A percentile compares a stretch with the other conserved stretches of the same genome.
Conservation (phyloP, 2,888 invertebrate species). For the Caenorhabditis panamensis region DNA sequence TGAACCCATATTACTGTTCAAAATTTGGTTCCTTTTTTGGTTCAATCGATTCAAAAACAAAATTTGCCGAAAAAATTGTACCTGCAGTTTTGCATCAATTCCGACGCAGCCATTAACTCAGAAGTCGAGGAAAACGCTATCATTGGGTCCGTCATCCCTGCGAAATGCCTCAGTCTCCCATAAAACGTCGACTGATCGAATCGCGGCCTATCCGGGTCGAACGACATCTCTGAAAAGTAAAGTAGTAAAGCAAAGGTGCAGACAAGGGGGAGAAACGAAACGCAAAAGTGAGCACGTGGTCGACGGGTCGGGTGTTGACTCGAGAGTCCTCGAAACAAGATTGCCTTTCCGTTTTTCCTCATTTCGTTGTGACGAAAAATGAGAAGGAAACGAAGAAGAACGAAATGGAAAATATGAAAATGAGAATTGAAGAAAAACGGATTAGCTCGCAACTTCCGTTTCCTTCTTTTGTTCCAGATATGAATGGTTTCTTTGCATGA, state of each 20-base stretch:
- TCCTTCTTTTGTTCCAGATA: not conserved
- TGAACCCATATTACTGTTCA: no score
- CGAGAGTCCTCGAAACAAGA: conserved; percentile 55
- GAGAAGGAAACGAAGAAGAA: not conserved
- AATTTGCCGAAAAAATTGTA: conserved; percentile 78
- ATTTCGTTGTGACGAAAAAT: not conserved
- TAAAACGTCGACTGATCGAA: conserved; percentile 85
- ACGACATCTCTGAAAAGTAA: conserved; percentile 36
- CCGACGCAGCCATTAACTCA: conserved; percentile 88
- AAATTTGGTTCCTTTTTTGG: no score
- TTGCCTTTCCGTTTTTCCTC: conserved; percentile 40
- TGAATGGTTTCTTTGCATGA: not conserved
- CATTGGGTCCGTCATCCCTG: conserved; percentile 92
- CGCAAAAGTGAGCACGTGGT: conserved; percentile 39
- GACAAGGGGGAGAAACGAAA: conserved; percentile 7
- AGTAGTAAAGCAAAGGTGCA: conserved; percentile 13
- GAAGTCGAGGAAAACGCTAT: conserved; percentile 87
- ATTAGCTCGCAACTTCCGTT: not conserved
- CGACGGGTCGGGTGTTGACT: conserved; percentile 14
- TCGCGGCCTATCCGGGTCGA: conserved; percentile 67
- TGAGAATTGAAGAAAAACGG: conserved; percentile 4
- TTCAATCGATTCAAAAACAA: no score
- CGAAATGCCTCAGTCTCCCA: conserved; percentile 93
- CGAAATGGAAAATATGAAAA: not conserved
- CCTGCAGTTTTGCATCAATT: conserved; percentile 89